Evolutionary conservation across 1,140 invertebrate genomes (phyloP), one percentile per base, ranked within the genome.

Genomic region (Drosophila tani): DNA sequence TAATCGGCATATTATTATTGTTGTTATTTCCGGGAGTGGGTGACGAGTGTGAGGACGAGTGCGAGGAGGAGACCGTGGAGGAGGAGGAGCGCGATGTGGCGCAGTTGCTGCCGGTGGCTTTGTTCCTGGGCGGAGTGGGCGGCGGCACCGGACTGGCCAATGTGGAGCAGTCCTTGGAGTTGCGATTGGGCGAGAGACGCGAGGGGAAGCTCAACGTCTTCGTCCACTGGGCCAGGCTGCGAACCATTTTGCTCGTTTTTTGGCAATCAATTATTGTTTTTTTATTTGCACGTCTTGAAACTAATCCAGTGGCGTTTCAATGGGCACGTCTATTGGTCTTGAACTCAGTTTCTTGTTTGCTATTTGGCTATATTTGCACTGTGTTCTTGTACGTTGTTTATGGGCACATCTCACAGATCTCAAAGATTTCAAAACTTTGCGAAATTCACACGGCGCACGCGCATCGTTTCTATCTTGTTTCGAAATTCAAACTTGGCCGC

Each of bases 201-300:
- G 96, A 95, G 67, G 96, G 96, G 92, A 97, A 97, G 94, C 96
- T 97, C 88, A 97, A 94, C 75, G 96, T 97, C 94, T 97, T 97
- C 83, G 96, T 97, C 96, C 96, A 97, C 94, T 97, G 96, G 51
- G 96, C 95, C 83, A 97, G 93, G 93, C 96, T 96, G 81, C 96
- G 96, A 91, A 97, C 96, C 96, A 97, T 97, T 91, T 93, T 94
- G 62, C 27, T 49, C 6, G 27, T 29, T 29, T 29, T 29, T 45
- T 59, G 75, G 59, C 8, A 59, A 19, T 55, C 53, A 14, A 1
- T 41, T 50, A 8, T 17, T 59, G 24, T 51, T 63, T 27, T 3
- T 49, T 57, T 21, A 29, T 32, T 73, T 57, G 51, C 53, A 59
- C 63, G n/a, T 29, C 51, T 76, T 83, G 80, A 83, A 80, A 87